These are phyloP conservation scores for Aptenodytes forsteri DNA, from an alignment of 2,113 vertebrate genomes.

Conservation along the genomic window DNA sequence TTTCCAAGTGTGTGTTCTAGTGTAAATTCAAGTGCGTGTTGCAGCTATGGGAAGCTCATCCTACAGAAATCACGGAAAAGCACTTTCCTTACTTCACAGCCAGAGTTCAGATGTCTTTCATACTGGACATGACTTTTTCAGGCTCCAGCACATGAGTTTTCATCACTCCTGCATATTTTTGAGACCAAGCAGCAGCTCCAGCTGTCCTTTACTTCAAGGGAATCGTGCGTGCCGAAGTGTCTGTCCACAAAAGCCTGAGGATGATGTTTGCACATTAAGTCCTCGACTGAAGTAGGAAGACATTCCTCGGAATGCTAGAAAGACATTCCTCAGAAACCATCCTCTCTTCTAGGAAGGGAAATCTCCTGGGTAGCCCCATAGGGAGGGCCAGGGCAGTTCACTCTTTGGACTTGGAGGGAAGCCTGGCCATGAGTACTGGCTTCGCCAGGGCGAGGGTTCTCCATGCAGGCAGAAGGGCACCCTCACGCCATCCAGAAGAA, in stretches of 20 bases:
- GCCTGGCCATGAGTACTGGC: not conserved
- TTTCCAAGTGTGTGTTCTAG: not conserved
- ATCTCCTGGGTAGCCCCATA: not conserved
- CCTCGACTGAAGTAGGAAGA: not conserved
- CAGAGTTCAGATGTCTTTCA: not conserved
- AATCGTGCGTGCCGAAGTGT: not conserved
- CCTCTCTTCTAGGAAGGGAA: not conserved
- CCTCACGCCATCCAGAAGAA: not conserved
- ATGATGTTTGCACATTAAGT: not conserved
- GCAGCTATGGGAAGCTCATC: not conserved
- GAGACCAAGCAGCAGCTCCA: not conserved
- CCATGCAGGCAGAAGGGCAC: not conserved
- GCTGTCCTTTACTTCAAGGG: not conserved
- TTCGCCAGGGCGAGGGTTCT: not conserved
- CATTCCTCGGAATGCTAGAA: not conserved
- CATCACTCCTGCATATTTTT: not conserved
- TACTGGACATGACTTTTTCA: not conserved
- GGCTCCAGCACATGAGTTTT: not conserved
- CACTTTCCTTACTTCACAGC: not conserved
- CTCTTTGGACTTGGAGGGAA: not conserved
- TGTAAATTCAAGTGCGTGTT: not conserved
- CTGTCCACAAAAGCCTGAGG: not conserved
- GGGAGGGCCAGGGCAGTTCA: not conserved
- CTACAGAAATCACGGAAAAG: not conserved
- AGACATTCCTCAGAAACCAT: not conserved